Conservation (phyloP, 64 coral and sea anemone genomes). For the Pocillopora damicornis region DNA sequence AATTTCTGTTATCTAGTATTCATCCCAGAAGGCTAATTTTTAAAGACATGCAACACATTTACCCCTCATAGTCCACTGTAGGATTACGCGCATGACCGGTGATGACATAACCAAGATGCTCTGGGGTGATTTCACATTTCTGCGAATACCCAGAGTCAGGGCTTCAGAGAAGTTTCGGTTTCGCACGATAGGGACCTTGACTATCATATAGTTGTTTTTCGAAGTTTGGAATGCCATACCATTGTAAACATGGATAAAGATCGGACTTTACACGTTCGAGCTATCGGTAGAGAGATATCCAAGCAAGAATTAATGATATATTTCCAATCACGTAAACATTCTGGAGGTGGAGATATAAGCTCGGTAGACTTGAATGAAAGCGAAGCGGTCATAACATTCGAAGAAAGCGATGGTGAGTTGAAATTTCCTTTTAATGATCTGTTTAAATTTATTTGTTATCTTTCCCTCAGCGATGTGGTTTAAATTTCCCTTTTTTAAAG, state of each 20-base stretch:
- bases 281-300: neutral
- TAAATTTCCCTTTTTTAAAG: too few relatives aligned
- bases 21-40: too few relatives aligned
- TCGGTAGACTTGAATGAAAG: neutral
- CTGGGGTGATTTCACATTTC: neutral
- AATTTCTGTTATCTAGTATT: too few relatives aligned
- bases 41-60: too few relatives aligned
- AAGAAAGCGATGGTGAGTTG: neutral
- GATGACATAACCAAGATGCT: neutral
- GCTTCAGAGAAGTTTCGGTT: neutral
- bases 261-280: conserved; percentile 18
- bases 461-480: too few relatives aligned
- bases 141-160: neutral
- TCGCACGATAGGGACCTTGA: neutral
- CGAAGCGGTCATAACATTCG: conserved; percentile 7
- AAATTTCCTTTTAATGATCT: neutral
- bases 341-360: conserved; percentile 3
- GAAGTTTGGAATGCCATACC: neutral
- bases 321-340: conserved; percentile 17
- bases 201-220: neutral
- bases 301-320: conserved; percentile 22
- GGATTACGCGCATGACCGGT: too few relatives aligned
- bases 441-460: too few relatives aligned
- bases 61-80: too few relatives aligned
- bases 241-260: neutral